A percentile compares a stretch with the other conserved stretches of the same genome.
Evolutionary conservation across 2,797 vertebrate genomes (phyloP).

Genomic region (Hypotaenidia okinawae): DNA sequence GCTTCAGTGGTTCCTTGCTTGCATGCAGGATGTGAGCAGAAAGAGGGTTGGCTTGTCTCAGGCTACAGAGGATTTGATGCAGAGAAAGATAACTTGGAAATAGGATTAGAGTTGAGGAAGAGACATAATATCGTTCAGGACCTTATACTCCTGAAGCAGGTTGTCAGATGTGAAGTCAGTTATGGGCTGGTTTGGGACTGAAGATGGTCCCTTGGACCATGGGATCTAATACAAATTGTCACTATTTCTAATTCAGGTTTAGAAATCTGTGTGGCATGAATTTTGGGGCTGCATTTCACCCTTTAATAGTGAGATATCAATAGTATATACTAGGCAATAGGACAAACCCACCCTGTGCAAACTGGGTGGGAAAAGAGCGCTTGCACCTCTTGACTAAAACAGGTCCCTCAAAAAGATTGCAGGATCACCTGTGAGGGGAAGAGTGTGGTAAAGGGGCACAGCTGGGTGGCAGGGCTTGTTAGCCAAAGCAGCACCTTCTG

Average conservation of each 20-base stretch:
- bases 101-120: background rate
- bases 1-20: background rate
- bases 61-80: background rate
- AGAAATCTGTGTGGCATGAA: background rate
- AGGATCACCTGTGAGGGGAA: background rate
- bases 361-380: background rate
- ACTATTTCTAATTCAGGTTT: background rate
- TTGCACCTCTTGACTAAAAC: background rate
- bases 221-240: background rate
- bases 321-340: background rate
- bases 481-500: background rate
- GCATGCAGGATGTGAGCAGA: background rate
- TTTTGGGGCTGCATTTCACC: background rate
- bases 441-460: accelerated
- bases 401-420: background rate
- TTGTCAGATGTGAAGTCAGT: background rate
- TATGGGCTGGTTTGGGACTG: background rate
- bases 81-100: background rate
- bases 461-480: background rate
- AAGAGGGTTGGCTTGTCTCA: background rate
- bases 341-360: background rate
- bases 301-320: background rate
- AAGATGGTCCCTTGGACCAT: background rate
- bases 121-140: background rate
- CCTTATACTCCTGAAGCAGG: background rate